Conservation (phyloP, 2,888 invertebrate species). For the Latheticus oryzae region DNA sequence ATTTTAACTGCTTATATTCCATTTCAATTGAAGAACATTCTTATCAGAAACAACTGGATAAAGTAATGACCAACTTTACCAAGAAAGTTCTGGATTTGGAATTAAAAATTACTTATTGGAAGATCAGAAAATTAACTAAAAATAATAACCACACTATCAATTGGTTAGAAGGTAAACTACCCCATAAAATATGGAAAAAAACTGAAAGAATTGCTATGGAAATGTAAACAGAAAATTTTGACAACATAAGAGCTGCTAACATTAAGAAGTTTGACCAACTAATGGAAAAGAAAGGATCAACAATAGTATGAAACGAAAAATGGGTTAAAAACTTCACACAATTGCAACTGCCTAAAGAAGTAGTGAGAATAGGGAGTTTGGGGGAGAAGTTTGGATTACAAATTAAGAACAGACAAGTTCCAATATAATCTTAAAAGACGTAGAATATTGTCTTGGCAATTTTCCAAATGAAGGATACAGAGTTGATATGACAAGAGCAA, state of each 20-base stretch:
- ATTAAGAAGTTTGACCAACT: background rate
- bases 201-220: background rate
- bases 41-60: background rate
- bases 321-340: background rate
- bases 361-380: background rate
- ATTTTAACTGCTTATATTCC: background rate
- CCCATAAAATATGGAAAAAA: background rate
- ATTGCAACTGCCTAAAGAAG: background rate
- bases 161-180: background rate
- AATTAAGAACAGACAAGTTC: background rate
- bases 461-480: background rate
- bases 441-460: background rate
- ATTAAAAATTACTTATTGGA: background rate
- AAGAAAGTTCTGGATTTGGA: background rate
- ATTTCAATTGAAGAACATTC: background rate
- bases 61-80: background rate
- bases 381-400: background rate
- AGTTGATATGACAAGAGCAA: background rate
- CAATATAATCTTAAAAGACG: background rate
- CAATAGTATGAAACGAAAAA: background rate
- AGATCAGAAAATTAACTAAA: background rate
- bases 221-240: background rate
- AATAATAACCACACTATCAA: background rate
- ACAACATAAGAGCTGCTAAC: no score
- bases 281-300: background rate